phyloP scores from a whole-genome alignment of 2,113 vertebrate genomes.

The Cyrtonyx montezumae region DNA sequence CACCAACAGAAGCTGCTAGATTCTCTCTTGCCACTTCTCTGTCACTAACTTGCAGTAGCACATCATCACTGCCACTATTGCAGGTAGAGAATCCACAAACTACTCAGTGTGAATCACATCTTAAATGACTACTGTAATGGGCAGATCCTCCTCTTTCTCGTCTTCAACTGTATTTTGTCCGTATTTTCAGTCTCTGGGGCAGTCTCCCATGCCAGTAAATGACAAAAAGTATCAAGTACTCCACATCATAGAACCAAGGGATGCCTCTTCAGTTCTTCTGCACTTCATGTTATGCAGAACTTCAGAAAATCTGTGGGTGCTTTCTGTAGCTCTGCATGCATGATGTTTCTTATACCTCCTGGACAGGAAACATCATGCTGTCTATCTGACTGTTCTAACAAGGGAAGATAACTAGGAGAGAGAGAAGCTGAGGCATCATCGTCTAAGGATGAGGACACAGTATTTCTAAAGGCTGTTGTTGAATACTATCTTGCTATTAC shows the following conservation, averaged over 20 bases:
- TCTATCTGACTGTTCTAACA: background rate
- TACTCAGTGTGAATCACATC: background rate
- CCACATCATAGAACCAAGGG: background rate
- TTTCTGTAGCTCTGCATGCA: background rate
- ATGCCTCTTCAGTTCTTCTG: background rate
- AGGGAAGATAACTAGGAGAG: background rate
- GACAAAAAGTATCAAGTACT: background rate
- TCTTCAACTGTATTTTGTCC: background rate
- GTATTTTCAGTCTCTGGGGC: background rate
- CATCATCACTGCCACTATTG: background rate
- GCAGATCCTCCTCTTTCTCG: background rate
- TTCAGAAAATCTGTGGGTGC: background rate
- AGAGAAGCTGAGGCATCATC: background rate
- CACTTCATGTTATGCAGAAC: background rate
- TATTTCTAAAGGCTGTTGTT: background rate
- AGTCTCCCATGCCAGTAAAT: background rate
- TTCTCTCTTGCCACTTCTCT: background rate
- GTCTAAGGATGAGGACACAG: background rate
- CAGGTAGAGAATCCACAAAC: background rate
- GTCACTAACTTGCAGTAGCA: background rate
- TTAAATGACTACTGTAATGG: background rate
- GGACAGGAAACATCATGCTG: background rate
- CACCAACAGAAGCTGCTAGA: background rate
- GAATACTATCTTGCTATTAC: background rate
- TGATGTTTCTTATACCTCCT: background rate